Conservation (phyloP, 2,113 vertebrate genomes). For the Stercorarius parasiticus region DNA sequence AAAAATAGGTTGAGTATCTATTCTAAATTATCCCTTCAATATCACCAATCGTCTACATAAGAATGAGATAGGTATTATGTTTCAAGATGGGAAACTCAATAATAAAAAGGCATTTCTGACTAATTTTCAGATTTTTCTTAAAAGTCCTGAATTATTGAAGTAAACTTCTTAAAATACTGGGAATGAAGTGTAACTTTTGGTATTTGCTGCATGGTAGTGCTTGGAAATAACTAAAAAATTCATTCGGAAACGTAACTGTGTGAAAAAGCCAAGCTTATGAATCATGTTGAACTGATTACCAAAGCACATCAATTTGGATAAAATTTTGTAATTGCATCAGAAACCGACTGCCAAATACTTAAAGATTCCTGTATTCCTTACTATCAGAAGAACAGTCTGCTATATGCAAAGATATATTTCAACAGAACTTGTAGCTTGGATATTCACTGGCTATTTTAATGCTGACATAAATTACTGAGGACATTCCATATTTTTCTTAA, state of each 20-base stretch:
- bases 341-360: neutral
- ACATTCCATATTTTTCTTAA: constrained; percentile 13
- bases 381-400: neutral
- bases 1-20: neutral
- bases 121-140: neutral
- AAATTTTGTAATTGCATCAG: neutral
- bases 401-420: neutral
- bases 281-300: neutral
- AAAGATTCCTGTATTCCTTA: neutral
- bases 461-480: neutral
- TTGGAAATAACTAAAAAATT: neutral
- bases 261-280: neutral
- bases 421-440: neutral
- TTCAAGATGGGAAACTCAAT: neutral
- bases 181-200: neutral
- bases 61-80: neutral
- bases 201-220: neutral
- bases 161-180: neutral
- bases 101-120: neutral
- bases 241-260: neutral
- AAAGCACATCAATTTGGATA: neutral
- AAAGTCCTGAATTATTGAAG: neutral
- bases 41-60: neutral
- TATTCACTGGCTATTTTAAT: neutral
- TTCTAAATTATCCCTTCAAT: neutral